Base-by-base conservation (phyloP, 2,113 vertebrate species). In the Triplophysa tibetana region DNA sequence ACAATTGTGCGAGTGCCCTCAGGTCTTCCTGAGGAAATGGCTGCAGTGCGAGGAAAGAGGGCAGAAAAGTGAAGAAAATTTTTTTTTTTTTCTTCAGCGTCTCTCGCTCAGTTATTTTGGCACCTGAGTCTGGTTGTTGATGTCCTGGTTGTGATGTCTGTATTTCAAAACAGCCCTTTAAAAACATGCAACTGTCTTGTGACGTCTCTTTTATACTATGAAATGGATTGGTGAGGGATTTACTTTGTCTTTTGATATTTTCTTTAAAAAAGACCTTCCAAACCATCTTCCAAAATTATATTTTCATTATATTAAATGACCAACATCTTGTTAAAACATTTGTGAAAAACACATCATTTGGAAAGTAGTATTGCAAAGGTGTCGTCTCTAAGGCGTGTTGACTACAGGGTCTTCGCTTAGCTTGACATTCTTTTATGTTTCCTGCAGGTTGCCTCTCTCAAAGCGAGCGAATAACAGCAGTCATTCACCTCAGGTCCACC, bases 401-500 rank as follows among this genome's bases (percentile, higher is more conserved):
- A 45, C 11, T 45, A 11, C 8, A 45, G 43, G 8, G 43, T 45
- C 33, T 45, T 11, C 2, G 6, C 19, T n/a, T 21, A n/a, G 8
- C 19, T 8, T n/a, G 19, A 21, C n/a, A 58, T n/a, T 58, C n/a
- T 8, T 85, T 75, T 66, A 13, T 58, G 58, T 52, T 82, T 84
- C 88, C 10, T 63, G 11, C 89, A 96, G 94, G 88, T 68, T 92
- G 86, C 92, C 89, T 80, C 82, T 91, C 79, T 91, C 81, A 78
- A 97, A 96, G 82, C 91, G 93, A 9, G 88, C 89, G 6, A 83
- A 90, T 17, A 93, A 88, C 79, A 93, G 90, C 62, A 82, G 90
- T 84, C 93, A 89, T 86, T 92, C 89, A 0, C 94, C 94, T 24
- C 93, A 94, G 77, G 94, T 94, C 65, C 95, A 94, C 86, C 84